Evolutionary conservation across 2,797 vertebrate species (phyloP).

Genomic region (Morelia viridis): DNA sequence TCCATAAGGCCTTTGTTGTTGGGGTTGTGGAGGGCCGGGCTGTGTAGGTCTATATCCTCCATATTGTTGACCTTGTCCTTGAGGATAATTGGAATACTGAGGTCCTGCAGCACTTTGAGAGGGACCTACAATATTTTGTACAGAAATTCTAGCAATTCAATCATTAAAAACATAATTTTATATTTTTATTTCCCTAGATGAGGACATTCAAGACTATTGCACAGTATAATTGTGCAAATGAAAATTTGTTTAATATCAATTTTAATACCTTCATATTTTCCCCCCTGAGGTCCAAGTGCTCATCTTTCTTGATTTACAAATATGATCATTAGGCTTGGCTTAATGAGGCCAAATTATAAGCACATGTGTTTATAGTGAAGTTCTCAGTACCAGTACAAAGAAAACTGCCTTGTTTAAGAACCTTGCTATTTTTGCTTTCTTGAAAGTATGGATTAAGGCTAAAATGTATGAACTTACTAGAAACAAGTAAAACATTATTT

Average conservation of each 20-base stretch:
- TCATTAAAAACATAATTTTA: not conserved
- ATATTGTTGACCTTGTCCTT: constrained; percentile 97
- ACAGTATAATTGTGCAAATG: not conserved
- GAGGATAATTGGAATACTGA: constrained; percentile 96
- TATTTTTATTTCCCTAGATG: not conserved
- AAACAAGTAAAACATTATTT: not conserved
- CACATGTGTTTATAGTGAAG: not conserved
- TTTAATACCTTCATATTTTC: not conserved
- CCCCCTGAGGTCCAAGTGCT: not conserved
- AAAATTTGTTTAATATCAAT: not conserved
- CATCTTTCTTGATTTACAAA: not conserved
- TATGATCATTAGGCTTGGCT: not conserved
- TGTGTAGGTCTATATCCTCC: constrained; percentile 91
- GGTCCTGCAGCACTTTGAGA: constrained; percentile 88
- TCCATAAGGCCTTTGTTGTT: constrained; percentile 95
- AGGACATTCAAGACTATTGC: not conserved
- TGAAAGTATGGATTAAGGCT: not conserved
- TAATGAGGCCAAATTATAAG: not conserved
- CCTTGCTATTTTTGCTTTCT: not conserved
- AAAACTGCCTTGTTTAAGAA: not conserved
- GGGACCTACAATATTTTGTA: constrained; percentile 77
- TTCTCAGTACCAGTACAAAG: not conserved
- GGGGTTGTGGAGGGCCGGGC: constrained; percentile 92
- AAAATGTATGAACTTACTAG: not conserved
- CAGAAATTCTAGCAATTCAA: not conserved